A percentile compares a stretch with the other conserved stretches of the same genome.
phyloP scores from a whole-genome alignment of 2,113 vertebrate species.

The Gallinago media region DNA sequence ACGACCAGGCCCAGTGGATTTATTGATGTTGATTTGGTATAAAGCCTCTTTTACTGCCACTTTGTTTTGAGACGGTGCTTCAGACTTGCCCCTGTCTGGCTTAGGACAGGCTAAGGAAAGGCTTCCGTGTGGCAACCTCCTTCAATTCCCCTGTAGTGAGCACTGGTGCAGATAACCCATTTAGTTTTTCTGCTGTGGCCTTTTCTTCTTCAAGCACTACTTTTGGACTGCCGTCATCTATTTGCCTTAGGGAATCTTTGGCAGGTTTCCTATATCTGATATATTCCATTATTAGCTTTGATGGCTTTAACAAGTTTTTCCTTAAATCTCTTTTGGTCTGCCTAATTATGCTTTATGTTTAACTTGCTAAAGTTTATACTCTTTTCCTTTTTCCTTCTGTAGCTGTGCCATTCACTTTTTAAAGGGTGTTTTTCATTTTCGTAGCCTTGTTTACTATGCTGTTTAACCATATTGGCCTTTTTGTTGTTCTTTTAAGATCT shows the following conservation, averaged over 20 bases:
- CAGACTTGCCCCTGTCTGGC: background rate
- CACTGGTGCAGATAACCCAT: background rate
- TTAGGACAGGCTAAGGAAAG: background rate
- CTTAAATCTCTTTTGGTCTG: constrained; percentile 20
- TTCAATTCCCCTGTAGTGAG: background rate
- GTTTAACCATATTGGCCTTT: background rate
- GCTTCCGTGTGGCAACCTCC: background rate
- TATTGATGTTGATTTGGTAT: background rate
- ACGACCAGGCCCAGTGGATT: background rate
- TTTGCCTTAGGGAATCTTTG: constrained; percentile 33
- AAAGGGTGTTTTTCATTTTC: background rate
- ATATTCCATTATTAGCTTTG: constrained; percentile 31
- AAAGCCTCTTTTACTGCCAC: background rate
- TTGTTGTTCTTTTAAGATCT: background rate
- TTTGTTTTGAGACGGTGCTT: background rate
- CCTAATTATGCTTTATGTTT: constrained; percentile 43
- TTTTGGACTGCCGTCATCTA: constrained; percentile 17
- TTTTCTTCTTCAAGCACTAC: constrained; percentile 13
- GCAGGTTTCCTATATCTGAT: constrained; percentile 25
- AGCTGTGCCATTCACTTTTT: background rate
- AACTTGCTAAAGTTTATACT: background rate
- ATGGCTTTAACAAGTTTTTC: constrained; percentile 38
- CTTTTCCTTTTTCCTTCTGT: background rate
- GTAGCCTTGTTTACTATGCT: background rate
- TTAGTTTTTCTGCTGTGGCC: background rate